A percentile compares a stretch with the other conserved stretches of the same genome.
Conservation (phyloP, 2,888 invertebrate genomes). For the Eurois occulta region DNA sequence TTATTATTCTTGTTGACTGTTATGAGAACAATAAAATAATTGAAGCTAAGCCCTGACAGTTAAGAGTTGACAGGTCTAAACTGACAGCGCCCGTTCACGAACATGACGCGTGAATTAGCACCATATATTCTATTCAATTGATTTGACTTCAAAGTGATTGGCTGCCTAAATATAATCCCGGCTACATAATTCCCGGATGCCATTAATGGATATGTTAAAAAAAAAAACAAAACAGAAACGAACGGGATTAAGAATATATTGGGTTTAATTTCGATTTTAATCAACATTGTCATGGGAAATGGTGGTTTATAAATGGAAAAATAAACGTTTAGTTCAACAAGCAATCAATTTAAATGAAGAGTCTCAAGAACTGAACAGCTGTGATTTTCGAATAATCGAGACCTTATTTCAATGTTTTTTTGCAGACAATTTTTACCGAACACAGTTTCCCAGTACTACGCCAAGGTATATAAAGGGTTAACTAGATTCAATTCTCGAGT, state of each 20-base stretch:
- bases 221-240: too few species aligned
- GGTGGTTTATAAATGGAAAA: not conserved
- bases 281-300: not conserved
- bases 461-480: too few species aligned
- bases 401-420: too few species aligned
- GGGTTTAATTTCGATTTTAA: constrained; percentile 16
- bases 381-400: too few species aligned
- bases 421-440: too few species aligned
- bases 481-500: too few species aligned
- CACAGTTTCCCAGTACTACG: too few species aligned
- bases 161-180: constrained; percentile 4
- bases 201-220: not conserved
- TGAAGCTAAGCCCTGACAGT: not conserved
- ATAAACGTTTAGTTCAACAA: not conserved
- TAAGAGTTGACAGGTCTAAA: not conserved
- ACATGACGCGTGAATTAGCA: not conserved
- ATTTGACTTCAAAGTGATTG: constrained; percentile 7
- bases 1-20: not conserved
- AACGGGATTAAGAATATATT: constrained; percentile 5
- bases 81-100: not conserved
- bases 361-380: not conserved
- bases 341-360: not conserved
- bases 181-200: not conserved
- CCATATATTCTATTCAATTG: constrained; percentile 3
- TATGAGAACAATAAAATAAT: not conserved